phyloP scores from a whole-genome alignment of 2,888 invertebrate species.

The Pediacus dermestoides region DNA sequence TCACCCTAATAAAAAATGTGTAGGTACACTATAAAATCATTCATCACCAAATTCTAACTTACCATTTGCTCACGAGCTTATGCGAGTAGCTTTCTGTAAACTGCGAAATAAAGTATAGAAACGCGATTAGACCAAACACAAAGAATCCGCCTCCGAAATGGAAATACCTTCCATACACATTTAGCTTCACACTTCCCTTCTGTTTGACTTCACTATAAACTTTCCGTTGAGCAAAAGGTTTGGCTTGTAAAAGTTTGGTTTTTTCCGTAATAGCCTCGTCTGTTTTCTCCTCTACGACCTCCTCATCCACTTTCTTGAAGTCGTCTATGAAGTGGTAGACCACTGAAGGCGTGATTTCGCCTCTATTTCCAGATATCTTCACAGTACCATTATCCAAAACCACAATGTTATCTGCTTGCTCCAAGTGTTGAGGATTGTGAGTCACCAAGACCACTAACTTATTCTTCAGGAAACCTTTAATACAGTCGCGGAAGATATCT shows the following conservation, averaged over 20 bases:
- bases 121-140: conserved; percentile 27
- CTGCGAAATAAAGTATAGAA: conserved; percentile 31
- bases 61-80: conserved; percentile 37
- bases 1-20: conserved; percentile 25
- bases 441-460: conserved; percentile 51
- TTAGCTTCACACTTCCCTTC: conserved; percentile 33
- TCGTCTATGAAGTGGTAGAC: background rate
- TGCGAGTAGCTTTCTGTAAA: conserved; percentile 29
- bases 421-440: conserved; percentile 31
- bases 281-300: conserved; percentile 8
- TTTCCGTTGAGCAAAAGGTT: conserved; percentile 15
- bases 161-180: conserved; percentile 37
- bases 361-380: conserved; percentile 23
- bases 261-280: conserved; percentile 20
- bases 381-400: conserved; percentile 43
- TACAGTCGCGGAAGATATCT: conserved; percentile 64
- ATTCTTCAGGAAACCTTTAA: conserved; percentile 31
- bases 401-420: conserved; percentile 48
- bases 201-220: conserved; percentile 37
- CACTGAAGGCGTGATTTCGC: background rate
- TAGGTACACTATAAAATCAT: background rate
- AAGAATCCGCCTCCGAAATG: conserved; percentile 35
- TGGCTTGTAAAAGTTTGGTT: conserved; percentile 12
- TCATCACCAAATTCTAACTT: conserved; percentile 17
- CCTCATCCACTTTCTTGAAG: background rate